Percentiles rank a stretch among this genome's conserved stretches.
Evolutionary conservation across 2,888 invertebrate species (phyloP).

Genomic region (Perithous albicinctus): DNA sequence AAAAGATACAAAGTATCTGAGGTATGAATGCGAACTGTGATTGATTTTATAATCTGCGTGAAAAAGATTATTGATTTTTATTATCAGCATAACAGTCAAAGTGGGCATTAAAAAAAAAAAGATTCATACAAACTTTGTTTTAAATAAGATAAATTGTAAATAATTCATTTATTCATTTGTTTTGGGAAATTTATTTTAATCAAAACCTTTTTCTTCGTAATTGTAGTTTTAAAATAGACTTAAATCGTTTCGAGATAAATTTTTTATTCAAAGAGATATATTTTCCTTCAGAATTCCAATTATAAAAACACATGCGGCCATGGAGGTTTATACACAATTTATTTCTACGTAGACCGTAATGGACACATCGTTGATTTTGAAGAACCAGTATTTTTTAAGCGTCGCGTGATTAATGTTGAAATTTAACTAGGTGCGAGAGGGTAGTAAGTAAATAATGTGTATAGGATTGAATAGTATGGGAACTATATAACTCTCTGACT

Average conservation of each 20-base stretch:
- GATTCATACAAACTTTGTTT: too few species aligned
- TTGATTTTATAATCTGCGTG: neutral
- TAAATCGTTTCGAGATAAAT: too few species aligned
- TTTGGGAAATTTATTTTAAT: neutral
- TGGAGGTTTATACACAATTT: neutral
- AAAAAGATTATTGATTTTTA: neutral
- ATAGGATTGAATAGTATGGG: neutral
- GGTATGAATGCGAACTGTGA: neutral
- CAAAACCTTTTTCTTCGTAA: neutral
- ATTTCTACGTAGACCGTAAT: neutral
- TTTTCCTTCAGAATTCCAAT: too few species aligned
- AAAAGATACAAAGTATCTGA: neutral
- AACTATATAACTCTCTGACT: conserved; percentile 30
- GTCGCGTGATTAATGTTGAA: conserved; percentile 3
- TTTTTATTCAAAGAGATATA: neutral
- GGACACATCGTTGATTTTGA: neutral
- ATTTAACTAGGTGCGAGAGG: neutral
- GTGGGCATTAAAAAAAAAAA: neutral
- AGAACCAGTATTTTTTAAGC: neutral
- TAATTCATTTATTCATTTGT: neutral
- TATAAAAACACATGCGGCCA: neutral
- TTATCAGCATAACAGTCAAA: neutral
- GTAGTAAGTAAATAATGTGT: conserved; percentile 14
- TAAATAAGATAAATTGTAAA: too few species aligned
- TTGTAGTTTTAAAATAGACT: too few species aligned